A percentile compares a stretch with the other conserved stretches of the same genome.
phyloP scores from a whole-genome alignment of 37 sponge, comb jelly and placozoan species.

The Beroe forskalii region DNA sequence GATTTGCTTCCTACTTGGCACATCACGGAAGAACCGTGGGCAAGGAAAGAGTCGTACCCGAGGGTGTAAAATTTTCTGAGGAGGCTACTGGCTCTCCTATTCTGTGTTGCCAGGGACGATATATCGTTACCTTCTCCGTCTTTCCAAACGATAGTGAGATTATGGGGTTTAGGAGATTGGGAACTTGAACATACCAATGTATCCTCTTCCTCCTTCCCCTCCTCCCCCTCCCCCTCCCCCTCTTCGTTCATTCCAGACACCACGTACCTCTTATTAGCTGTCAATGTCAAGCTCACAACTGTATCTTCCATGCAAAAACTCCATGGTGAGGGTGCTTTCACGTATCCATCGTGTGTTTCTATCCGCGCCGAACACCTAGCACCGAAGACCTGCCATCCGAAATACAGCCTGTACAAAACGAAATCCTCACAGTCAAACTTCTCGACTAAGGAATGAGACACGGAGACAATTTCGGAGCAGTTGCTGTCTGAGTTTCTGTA shows the following conservation, averaged over 20 bases:
- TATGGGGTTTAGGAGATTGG: not conserved
- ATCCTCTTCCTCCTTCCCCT: not conserved
- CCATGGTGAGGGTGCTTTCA: not conserved
- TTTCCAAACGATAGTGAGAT: not conserved
- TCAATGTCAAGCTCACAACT: not conserved
- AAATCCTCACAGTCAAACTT: slow-evolving; percentile 40
- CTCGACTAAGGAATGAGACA: not conserved
- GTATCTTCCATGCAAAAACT: slow-evolving; percentile 37
- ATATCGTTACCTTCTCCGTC: not conserved
- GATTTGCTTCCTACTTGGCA: not conserved
- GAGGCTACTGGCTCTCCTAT: not conserved
- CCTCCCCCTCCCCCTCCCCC: too few relatives aligned
- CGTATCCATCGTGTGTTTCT: too few relatives aligned
- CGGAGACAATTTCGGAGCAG: not conserved
- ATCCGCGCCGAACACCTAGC: not conserved
- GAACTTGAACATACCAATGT: not conserved
- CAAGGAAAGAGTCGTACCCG: not conserved
- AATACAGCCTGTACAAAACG: not conserved
- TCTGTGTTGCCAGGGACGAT: not conserved
- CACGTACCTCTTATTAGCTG: not conserved
- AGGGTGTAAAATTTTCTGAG: not conserved
- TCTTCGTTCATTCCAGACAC: too few relatives aligned
- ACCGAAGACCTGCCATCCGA: not conserved
- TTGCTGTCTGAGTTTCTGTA: not conserved
- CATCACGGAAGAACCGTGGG: not conserved